phyloP scores from a whole-genome alignment of 2,797 vertebrate species.

The Austrolebias charrua region DNA sequence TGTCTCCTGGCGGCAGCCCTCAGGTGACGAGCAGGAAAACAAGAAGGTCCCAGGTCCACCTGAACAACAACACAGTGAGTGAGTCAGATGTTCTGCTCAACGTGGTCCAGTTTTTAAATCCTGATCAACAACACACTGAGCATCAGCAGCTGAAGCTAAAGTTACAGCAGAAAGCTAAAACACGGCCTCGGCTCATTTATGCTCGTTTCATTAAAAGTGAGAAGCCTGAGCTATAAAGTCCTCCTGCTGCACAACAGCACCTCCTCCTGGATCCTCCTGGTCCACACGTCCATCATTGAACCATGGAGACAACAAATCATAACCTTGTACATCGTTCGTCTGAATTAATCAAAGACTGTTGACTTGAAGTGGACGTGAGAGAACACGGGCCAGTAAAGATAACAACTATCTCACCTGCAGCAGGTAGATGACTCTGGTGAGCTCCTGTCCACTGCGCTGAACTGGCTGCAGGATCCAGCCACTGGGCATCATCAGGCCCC shows the following conservation, averaged over 20 bases:
- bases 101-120: neutral
- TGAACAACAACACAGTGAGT: conserved; percentile 41
- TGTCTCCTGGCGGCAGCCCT: too few relatives aligned
- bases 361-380: too few relatives aligned
- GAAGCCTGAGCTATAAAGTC: conserved; percentile 19
- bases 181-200: conserved; percentile 9
- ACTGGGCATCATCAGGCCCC: conserved; percentile 94
- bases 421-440: conserved; percentile 88
- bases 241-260: conserved; percentile 14
- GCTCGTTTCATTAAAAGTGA: conserved; percentile 24
- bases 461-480: conserved; percentile 92
- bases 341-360: neutral
- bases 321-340: neutral
- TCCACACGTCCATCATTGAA: neutral
- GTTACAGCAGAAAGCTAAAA: too few relatives aligned
- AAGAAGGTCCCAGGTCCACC: conserved; percentile 91
- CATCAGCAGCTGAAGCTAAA: conserved; percentile 2
- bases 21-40: conserved; percentile 82
- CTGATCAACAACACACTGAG: neutral
- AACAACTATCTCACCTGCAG: conserved; percentile 82
- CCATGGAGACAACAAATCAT: neutral
- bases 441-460: conserved; percentile 78
- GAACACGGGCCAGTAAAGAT: neutral
- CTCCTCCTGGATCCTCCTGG: neutral
- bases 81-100: too few relatives aligned